A percentile compares a stretch with the other conserved stretches of the same genome.
These are phyloP conservation scores for Typhlichthys subterraneus DNA, from an alignment of 2,797 vertebrate genomes.

Conservation along the genomic window DNA sequence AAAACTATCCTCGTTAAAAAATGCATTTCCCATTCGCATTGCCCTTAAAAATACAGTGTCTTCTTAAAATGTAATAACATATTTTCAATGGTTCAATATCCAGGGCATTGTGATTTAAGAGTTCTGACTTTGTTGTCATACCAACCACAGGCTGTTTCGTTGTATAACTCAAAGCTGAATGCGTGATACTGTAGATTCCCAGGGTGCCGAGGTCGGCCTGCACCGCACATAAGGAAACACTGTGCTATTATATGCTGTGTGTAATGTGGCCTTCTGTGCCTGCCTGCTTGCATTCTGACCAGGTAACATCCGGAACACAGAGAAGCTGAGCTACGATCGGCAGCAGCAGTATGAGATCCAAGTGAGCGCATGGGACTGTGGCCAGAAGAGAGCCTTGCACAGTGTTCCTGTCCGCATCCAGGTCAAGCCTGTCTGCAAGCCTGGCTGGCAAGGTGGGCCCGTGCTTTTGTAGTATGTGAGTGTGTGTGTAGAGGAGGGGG, in stretches of 20 bases:
- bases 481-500: background rate
- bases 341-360: constrained; percentile 90
- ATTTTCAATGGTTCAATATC: background rate
- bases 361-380: constrained; percentile 94
- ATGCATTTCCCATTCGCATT: too few relatives aligned
- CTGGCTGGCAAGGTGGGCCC: constrained; percentile 92
- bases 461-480: background rate
- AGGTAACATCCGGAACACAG: constrained; percentile 96
- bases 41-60: too few relatives aligned
- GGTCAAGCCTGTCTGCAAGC: constrained; percentile 94
- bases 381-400: constrained; percentile 87
- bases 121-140: background rate
- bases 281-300: background rate
- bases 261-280: constrained; percentile 2
- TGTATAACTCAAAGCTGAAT: background rate
- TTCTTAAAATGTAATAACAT: background rate
- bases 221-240: background rate
- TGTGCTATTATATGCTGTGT: background rate
- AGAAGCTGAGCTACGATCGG: constrained; percentile 90
- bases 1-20: too few relatives aligned
- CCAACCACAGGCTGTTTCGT: background rate
- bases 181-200: background rate
- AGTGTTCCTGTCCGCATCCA: constrained; percentile 87
- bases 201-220: background rate
- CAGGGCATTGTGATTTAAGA: background rate